phyloP scores from a whole-genome alignment of 2,113 vertebrate species.

The Leptocoma aspasia region DNA sequence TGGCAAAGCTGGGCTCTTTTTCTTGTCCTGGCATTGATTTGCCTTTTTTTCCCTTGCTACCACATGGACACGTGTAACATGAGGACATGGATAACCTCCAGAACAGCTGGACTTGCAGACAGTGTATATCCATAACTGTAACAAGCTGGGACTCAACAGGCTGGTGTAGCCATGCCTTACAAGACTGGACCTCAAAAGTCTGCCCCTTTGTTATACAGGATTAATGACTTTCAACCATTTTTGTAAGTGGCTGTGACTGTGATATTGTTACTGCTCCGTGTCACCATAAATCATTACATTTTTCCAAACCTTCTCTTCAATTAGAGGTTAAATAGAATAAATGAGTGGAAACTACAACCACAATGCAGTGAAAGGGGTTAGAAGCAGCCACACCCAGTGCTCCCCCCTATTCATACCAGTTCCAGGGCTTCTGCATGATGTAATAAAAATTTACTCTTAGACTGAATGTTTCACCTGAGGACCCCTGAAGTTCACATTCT shows the following conservation, averaged over 20 bases:
- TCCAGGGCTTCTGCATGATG: neutral
- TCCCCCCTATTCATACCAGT: neutral
- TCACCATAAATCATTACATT: neutral
- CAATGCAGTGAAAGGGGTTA: neutral
- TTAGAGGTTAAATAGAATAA: neutral
- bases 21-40: neutral
- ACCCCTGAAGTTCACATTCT: neutral
- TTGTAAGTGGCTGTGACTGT: neutral
- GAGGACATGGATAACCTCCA: neutral
- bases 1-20: neutral
- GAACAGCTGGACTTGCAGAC: neutral
- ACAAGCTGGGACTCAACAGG: neutral
- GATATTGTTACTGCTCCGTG: neutral
- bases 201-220: neutral
- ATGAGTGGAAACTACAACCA: neutral
- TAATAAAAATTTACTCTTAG: neutral
- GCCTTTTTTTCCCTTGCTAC: neutral
- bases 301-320: neutral
- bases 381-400: neutral
- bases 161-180: neutral
- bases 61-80: accelerated
- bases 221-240: neutral
- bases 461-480: neutral
- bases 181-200: neutral
- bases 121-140: neutral